Evolutionary conservation across 1,140 invertebrate genomes (phyloP).

Genomic region (Gonatopus flavifemur): DNA sequence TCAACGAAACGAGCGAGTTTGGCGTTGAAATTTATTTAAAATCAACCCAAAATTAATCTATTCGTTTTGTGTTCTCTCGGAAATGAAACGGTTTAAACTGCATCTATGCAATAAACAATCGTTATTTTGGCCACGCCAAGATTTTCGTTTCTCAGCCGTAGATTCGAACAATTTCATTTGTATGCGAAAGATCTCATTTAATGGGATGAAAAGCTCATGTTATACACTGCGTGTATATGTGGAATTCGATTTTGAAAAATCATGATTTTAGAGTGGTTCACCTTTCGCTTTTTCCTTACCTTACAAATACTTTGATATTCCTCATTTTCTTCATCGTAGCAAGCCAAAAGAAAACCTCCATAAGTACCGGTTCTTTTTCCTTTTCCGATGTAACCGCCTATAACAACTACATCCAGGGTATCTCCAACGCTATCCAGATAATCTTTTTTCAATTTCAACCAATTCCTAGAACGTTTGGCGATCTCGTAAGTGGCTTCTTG

Average conservation of each 20-base stretch:
- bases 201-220: not conserved
- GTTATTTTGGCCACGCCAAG: no score
- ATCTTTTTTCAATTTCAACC: conserved; percentile 98
- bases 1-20: no score
- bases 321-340: conserved; percentile 91
- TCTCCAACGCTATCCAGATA: conserved; percentile 95
- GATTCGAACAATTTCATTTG: no score
- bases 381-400: conserved; percentile 92
- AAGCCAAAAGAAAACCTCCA: conserved; percentile 96
- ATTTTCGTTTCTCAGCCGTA: no score
- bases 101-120: no score
- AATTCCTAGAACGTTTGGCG: conserved; percentile 94
- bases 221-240: no score
- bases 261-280: no score
- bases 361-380: conserved; percentile 93
- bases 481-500: conserved; percentile 97
- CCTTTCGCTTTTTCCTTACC: conserved; percentile 62
- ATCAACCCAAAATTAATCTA: no score
- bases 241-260: conserved; percentile 3
- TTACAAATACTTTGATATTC: conserved; percentile 93
- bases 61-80: no score
- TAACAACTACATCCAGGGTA: conserved; percentile 92
- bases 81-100: no score
- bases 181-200: no score
- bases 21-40: no score